Conservation (phyloP, 2,113 vertebrate species). For the Felis catus region F.catus_Fca126_mat1.0 CM031420.1:26057001-26057500, state of each 20-base stretch:
- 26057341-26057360: background rate
- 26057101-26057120: background rate
- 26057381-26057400: background rate
- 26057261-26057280: background rate
- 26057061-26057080: background rate
- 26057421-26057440: background rate
- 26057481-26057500: background rate
- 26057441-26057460: background rate
- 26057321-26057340: background rate
- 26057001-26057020: background rate
- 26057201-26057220: background rate
- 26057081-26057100: background rate
- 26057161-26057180: background rate
- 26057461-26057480: background rate
- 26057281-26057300: background rate
- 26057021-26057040: background rate
- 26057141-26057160: background rate
- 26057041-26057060: constrained; percentile 4
- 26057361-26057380: background rate
- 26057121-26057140: background rate
- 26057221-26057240: background rate
- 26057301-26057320: background rate
- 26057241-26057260: background rate
- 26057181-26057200: background rate
- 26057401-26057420: background rate